Evolutionary conservation across 2,113 vertebrate species (phyloP), one percentile per base, ranked within the genome.

Genomic region (Fregata magnificens): DNA sequence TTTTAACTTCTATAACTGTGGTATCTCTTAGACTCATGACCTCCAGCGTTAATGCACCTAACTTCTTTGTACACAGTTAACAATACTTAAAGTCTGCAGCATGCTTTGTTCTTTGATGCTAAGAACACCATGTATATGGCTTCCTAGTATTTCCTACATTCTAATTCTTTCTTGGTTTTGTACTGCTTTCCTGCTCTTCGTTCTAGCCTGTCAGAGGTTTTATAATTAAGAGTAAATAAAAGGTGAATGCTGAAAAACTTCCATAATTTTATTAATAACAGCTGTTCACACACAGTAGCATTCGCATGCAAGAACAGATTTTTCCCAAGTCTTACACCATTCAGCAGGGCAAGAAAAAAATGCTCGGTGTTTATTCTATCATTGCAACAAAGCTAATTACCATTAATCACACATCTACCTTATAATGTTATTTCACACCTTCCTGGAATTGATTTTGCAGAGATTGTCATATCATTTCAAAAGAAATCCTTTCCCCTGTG

Each of bases 231-330:
- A 95, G 45, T 45, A 92, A 95, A 97, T 92, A 94, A 88, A 90
- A 97, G 72, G 83, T 88, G 47, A 91, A 28, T 55, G 13, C 16
- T 24, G 7, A 95, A 92, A 66, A 91, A 77, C 16, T 72, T 55
- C 36, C 67, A 61, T 79, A 62, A 94, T 90, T 97, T 92, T 90
- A 96, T 96, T 93, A 91, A 7, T 47, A 96, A 94, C 87, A 95
- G 83, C 58, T 96, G 67, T 72, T 97, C 50, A 94, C 40, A 95
- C 49, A 90, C 12, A 84, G 65, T 3, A 88, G 28, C 6, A 38
- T 66, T 91, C 4, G 6, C 83, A 9, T 55, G 89, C 74, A 92
- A 95, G 47, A 95, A n/a, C 6, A 90, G 70, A 59, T 81, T 74
- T 86, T 89, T 95, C 74, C 58, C 13, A 15, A 84, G 83, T 42